Conservation (phyloP, 2,113 vertebrate genomes). For the Cyphomyrus plagiostoma region DNA sequence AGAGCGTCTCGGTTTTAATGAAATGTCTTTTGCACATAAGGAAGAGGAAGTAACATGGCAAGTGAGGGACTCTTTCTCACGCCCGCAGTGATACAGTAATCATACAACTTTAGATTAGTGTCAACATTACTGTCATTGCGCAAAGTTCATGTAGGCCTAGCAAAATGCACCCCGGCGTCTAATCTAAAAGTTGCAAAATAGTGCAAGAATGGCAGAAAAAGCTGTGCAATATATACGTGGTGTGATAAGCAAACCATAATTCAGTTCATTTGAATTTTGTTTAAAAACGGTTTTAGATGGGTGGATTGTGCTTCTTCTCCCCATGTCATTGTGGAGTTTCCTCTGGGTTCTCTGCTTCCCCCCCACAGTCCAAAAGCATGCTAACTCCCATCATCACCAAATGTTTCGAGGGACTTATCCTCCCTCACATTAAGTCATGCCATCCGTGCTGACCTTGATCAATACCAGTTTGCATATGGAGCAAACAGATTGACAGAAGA, state of each 20-base stretch:
- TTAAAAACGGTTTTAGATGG: background rate
- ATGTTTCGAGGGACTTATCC: background rate
- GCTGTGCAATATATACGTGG: background rate
- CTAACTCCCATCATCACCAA: background rate
- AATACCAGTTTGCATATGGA: background rate
- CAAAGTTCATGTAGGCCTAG: background rate
- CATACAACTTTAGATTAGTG: background rate
- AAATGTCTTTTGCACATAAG: background rate
- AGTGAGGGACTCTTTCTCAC: background rate
- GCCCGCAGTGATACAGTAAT: background rate
- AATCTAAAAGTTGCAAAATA: background rate
- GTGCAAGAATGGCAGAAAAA: background rate
- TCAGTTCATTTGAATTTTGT: background rate
- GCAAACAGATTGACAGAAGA: background rate
- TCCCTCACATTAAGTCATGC: background rate
- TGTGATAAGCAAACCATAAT: background rate
- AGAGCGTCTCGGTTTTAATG: background rate
- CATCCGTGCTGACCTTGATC: background rate
- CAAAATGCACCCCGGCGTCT: background rate
- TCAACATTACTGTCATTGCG: background rate
- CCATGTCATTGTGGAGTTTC: background rate
- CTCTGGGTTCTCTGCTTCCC: no score
- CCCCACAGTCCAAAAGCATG: background rate
- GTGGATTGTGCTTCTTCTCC: background rate
- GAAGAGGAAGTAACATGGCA: background rate